Base-by-base conservation (phyloP, 2,888 invertebrate genomes). In the Plagodis dolabraria region DNA sequence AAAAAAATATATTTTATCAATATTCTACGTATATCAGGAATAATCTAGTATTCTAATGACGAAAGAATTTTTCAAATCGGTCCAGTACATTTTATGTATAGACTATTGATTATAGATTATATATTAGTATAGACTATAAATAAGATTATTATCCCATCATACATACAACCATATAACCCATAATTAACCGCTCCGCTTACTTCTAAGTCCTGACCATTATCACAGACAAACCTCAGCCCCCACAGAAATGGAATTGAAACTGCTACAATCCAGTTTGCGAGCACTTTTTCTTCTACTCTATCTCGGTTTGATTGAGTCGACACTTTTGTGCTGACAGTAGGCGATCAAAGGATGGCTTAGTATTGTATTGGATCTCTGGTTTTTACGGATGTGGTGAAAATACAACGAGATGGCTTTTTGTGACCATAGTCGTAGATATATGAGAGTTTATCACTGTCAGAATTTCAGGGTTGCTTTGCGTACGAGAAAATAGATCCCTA, bases 231-330 rank as follows among this genome's bases (percentile, higher is more conserved):
- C 67, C 75, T 69, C 67, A 68, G 65, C 65, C 73, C 10, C 40
- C 72, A 69, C 80, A 71, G 77, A 87, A 89, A 90, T 87, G 84
- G 83, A 89, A 91, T 90, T 89, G 89, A 85, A 90, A 83, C 87
- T 75, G 87, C 86, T 84, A 88, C 87, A 85, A 84, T 83, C 82
- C 75, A 83, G 83, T 86, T 86, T 83, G 77, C 75, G 67, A 70
- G 65, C 71, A 75, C 82, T 86, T 82, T 87, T 89, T 85, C 85
- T 85, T 84, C 75, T 76, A 77, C 78, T 73, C 77, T 75, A 74
- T 74, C 78, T 77, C 77, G 76, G 77, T 83, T 87, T 89, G 89
- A 91, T 90, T 86, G 88, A 88, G 84, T 83, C 80, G 70, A 71
- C 76, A 76, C 77, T 79, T 79, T 79, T 76, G 75, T 74, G 76